Evolutionary conservation across 1,140 invertebrate species (phyloP).

Genomic region (Myzus persicae): DNA sequence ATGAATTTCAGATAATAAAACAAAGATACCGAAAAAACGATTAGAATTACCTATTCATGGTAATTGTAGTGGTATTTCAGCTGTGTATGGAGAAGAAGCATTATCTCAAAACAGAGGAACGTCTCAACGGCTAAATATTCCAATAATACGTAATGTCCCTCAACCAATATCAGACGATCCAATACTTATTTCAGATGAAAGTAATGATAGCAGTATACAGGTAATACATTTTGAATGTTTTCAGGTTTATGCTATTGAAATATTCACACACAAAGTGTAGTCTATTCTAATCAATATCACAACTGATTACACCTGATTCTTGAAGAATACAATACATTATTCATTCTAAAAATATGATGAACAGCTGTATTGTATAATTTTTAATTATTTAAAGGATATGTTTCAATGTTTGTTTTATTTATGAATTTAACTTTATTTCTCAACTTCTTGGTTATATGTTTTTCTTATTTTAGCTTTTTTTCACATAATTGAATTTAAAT

Average conservation of each 20-base stretch:
- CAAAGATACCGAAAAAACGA: background rate
- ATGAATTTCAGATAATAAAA: background rate
- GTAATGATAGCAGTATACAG: constrained; percentile 16
- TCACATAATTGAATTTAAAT: background rate
- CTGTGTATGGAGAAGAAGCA: background rate
- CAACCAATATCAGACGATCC: no score
- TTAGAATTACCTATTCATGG: background rate
- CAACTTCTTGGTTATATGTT: background rate
- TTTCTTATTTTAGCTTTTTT: background rate
- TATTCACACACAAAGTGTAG: background rate
- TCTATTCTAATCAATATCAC: background rate
- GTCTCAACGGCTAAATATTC: no score
- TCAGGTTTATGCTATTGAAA: background rate
- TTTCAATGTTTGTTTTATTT: no score
- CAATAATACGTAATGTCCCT: background rate
- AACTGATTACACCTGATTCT: background rate
- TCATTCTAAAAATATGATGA: background rate
- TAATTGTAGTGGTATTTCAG: background rate
- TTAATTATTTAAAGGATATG: no score
- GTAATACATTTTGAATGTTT: constrained; percentile 18
- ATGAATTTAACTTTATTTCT: no score
- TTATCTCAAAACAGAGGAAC: background rate
- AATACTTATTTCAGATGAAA: constrained; percentile 4
- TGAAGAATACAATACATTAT: background rate
- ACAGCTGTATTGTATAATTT: background rate